Conservation (phyloP, 2,797 vertebrate genomes). For the Manis pentadactyla region DNA sequence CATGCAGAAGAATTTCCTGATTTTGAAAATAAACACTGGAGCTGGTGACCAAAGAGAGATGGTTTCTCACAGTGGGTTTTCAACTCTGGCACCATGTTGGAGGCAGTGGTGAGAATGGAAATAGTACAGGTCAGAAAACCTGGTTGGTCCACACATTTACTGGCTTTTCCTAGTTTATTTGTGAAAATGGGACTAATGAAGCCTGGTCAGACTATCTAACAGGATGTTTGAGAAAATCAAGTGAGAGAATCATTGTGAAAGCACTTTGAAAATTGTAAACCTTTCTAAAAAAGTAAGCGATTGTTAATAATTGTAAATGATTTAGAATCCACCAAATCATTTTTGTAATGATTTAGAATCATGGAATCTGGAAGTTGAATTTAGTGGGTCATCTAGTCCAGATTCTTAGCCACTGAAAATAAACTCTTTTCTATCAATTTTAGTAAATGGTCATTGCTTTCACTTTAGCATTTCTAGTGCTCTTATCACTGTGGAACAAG, state of each 20-base stretch:
- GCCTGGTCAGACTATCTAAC: neutral
- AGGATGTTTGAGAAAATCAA: constrained; percentile 42
- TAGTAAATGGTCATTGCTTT: constrained; percentile 34
- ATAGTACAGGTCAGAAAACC: constrained; percentile 1
- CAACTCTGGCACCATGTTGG: neutral
- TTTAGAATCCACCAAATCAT: neutral
- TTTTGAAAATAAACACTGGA: constrained; percentile 23
- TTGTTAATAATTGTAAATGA: neutral
- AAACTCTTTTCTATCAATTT: constrained; percentile 1
- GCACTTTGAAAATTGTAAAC: neutral
- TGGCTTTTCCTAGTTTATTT: neutral
- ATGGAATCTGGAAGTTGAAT: neutral
- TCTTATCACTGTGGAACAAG: constrained; percentile 20
- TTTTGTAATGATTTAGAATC: constrained; percentile 43
- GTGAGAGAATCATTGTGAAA: neutral
- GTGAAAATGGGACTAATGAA: constrained; percentile 1
- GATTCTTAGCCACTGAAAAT: constrained; percentile 32
- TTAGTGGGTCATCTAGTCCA: constrained; percentile 26
- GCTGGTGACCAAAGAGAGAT: neutral
- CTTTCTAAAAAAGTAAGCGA: neutral
- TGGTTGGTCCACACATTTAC: neutral
- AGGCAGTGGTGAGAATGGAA: neutral
- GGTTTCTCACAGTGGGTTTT: constrained; percentile 36
- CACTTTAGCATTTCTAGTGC: constrained; percentile 24
- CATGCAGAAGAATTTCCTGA: neutral